Percentiles rank a stretch among this genome's conserved stretches.
phyloP scores from a whole-genome alignment of 2,797 vertebrate genomes.

The Manis javanica region DNA sequence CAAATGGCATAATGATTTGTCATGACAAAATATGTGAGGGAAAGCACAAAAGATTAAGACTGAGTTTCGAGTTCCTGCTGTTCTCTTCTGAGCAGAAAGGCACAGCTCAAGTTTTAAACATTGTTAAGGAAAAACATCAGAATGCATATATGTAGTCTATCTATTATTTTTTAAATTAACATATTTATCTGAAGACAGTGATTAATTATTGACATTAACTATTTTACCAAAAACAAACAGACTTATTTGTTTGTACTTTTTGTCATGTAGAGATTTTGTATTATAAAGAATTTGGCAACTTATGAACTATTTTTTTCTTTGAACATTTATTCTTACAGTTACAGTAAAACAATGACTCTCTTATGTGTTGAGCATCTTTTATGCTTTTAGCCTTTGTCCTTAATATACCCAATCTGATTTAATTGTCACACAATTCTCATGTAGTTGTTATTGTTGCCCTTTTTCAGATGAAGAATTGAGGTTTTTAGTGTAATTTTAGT shows the following conservation, averaged over 20 bases:
- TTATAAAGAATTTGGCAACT: not conserved
- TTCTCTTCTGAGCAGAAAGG: not conserved
- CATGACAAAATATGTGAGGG: not conserved
- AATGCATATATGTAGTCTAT: not conserved
- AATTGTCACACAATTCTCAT: not conserved
- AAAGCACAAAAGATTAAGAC: not conserved
- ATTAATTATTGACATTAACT: not conserved
- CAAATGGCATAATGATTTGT: not conserved
- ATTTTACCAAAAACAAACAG: not conserved
- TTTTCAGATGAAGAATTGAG: not conserved
- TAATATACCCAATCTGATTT: not conserved
- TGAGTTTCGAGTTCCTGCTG: not conserved
- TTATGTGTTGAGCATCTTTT: not conserved
- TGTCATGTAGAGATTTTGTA: not conserved
- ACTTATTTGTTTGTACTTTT: not conserved
- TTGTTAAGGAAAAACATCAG: not conserved
- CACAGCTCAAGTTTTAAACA: not conserved
- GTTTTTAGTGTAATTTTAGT: not conserved
- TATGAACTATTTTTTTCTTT: not conserved
- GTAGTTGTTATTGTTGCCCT: not conserved
- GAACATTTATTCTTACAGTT: not conserved
- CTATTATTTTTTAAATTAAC: not conserved
- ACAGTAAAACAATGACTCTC: not conserved
- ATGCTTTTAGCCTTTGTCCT: not conserved
- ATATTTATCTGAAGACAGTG: not conserved